Evolutionary conservation across 2,797 vertebrate genomes (phyloP).

Genomic region (Alca torda): DNA sequence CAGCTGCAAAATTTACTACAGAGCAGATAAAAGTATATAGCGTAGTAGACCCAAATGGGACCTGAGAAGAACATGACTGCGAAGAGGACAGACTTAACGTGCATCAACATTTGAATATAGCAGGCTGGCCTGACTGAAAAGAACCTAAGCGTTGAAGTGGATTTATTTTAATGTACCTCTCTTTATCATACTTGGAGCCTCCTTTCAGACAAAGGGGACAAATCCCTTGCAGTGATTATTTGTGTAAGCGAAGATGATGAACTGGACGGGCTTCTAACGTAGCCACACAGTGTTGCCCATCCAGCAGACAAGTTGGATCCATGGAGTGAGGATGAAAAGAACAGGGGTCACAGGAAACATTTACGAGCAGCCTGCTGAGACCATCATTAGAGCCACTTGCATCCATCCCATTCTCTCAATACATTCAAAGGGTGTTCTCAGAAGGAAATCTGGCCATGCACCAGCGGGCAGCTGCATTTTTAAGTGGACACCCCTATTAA

Average conservation of each 20-base stretch:
- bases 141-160: neutral
- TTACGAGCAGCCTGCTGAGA: neutral
- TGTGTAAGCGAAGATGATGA: neutral
- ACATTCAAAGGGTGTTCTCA: neutral
- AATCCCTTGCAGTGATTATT: neutral
- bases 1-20: neutral
- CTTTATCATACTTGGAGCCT: neutral
- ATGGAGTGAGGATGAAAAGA: neutral
- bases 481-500: slow-evolving; percentile 21
- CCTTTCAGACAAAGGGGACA: neutral
- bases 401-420: neutral
- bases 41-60: accelerated
- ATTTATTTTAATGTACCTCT: neutral
- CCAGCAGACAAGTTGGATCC: neutral
- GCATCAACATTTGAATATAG: neutral
- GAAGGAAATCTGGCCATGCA: neutral
- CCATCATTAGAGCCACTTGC: neutral
- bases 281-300: neutral
- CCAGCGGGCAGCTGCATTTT: slow-evolving; percentile 21
- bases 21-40: neutral
- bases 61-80: neutral
- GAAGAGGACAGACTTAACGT: neutral
- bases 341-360: neutral
- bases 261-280: neutral
- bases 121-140: neutral